Base-by-base conservation (phyloP, 2,113 vertebrate species). In the Pygoscelis adeliae region DNA sequence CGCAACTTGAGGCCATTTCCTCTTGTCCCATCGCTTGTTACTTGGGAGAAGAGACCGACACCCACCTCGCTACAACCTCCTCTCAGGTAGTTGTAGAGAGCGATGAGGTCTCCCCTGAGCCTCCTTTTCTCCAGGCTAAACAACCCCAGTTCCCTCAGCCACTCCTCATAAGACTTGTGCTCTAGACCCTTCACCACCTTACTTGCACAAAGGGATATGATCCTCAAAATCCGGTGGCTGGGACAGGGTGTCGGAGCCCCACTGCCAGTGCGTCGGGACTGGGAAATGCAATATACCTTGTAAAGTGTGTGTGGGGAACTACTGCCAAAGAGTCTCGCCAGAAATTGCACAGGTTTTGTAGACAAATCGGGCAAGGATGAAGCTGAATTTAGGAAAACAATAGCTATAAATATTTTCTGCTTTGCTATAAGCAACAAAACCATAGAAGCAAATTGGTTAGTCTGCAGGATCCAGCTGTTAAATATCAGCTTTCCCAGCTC, bases 401-500 rank as follows among this genome's bases (percentile, higher is more conserved):
- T 42, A 77, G 53, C 22, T 77, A 29, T 83, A 83, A 90, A 66
- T 92, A 77, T 88, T 73, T 85, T 73, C 67, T 93, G 13, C 78
- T 92, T 89, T 78, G 32, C 53, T 88, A 5, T 17, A 78, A 80
- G 62, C 49, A 83, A 36, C 50, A 83, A 92, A 73, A 66, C 2
- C 2, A 2, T 44, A 69, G 36, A 69, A 93, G 62, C 20, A 90
- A 95, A 83, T 50, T 21, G 21, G 40, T 86, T 49, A 58, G 32
- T 80, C 36, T 89, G 50, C 67, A 53, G 55, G 49, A 96, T 73
- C 62, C 71, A 92, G 85, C 86, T 89, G 91, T 83, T 93, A 69
- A 88, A 49, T n/a, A 77, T 20, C 93, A 86, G 34, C 25, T 95
- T 80, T 86, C 62, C 62, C 58, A 77, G 67, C n/a, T 73, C 50